phyloP scores from a whole-genome alignment of 2,888 invertebrate species.

The Caenorhabditis zanzibari region DNA sequence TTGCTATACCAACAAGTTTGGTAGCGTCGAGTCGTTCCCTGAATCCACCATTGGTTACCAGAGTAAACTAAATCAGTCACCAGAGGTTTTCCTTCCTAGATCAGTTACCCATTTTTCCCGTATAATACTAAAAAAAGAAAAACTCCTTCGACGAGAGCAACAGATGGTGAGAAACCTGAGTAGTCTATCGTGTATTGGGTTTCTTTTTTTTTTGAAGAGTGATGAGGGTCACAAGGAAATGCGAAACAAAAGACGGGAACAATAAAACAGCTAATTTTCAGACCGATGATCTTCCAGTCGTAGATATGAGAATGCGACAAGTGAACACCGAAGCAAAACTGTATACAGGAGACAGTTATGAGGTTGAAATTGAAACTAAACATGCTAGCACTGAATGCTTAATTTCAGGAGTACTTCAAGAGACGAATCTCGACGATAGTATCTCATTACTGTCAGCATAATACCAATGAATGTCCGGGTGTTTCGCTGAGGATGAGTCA shows the following conservation, averaged over 20 bases:
- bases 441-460: slow-evolving; percentile 79
- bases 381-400: neutral
- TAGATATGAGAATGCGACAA: slow-evolving; percentile 75
- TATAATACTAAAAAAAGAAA: slow-evolving; percentile 17
- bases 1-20: too few species aligned
- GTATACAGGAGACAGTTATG: slow-evolving; percentile 78
- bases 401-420: slow-evolving; percentile 79
- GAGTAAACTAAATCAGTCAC: too few species aligned
- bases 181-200: slow-evolving; percentile 26
- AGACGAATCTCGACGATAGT: slow-evolving; percentile 79
- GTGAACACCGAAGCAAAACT: slow-evolving; percentile 77
- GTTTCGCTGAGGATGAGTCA: slow-evolving; percentile 70
- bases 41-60: too few species aligned
- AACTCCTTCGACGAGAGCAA: slow-evolving; percentile 4
- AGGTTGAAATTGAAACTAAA: slow-evolving; percentile 35
- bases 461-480: slow-evolving; percentile 80
- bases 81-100: too few species aligned
- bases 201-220: slow-evolving; percentile 18
- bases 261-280: slow-evolving; percentile 57
- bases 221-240: slow-evolving; percentile 38
- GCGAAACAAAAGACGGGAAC: slow-evolving; percentile 19
- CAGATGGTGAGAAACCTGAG: slow-evolving; percentile 46
- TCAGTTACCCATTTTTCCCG: neutral
- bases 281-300: slow-evolving; percentile 69
- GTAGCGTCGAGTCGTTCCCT: too few species aligned